These are phyloP conservation scores for Gadopsis marmoratus DNA, from an alignment of 2,797 vertebrate genomes.

Conservation along the genomic window DNA sequence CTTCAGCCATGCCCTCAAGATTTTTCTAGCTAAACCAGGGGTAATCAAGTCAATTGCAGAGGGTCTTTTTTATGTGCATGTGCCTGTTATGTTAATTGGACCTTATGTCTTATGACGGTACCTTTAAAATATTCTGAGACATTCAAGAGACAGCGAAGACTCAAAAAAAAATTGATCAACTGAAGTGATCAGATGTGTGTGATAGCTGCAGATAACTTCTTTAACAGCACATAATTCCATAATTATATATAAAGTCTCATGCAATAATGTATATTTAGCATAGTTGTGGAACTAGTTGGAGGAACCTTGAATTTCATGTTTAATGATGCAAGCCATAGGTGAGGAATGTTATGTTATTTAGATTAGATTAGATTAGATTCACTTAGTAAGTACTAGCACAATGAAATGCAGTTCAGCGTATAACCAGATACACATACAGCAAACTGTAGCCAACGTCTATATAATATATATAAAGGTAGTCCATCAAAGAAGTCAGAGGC, in stretches of 20 bases:
- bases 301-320: not conserved
- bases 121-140: conserved; percentile 22
- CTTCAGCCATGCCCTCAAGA: conserved; percentile 60
- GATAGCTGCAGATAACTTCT: not conserved
- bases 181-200: not conserved
- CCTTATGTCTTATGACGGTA: conserved; percentile 13
- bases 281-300: not conserved
- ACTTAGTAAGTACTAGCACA: not conserved
- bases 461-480: not conserved
- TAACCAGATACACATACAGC: not conserved
- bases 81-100: conserved; percentile 41
- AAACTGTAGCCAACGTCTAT: not conserved
- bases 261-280: not conserved
- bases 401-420: not conserved
- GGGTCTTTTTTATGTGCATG: conserved; percentile 41
- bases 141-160: not conserved
- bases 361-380: not conserved
- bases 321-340: not conserved
- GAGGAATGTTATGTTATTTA: not conserved
- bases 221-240: not conserved
- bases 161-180: not conserved
- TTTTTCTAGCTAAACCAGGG: conserved; percentile 54
- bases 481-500: not conserved
- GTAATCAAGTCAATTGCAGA: conserved; percentile 52
- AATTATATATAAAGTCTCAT: not conserved